Evolutionary conservation across 2,888 invertebrate genomes (phyloP), one percentile per base, ranked within the genome.

Genomic region (Hydriomena furcata): DNA sequence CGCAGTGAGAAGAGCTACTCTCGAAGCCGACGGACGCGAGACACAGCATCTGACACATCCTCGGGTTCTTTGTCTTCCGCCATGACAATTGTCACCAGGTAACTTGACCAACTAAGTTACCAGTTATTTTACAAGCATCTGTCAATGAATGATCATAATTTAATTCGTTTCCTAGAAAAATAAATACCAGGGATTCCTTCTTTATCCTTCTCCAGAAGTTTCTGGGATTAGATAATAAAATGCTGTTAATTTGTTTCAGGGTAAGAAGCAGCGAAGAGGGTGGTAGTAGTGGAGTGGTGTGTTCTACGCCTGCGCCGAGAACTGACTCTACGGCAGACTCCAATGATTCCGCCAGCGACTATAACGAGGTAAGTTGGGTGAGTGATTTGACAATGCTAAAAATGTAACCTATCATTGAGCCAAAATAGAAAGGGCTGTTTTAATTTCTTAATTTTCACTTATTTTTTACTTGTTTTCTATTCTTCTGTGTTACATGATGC

Each of bases 11-110:
- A 76, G 85, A 90, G 67, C 70, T 90, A 72, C 75, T 73, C 81
- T 52, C 71, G 79, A 68, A 64, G 79, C 68, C 64, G 84, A 43
- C 67, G 85, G 60, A 60, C 79, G 67, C 61, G 77, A 27, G 87
- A 81, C 53, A 71, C 73, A 21, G 84, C 70, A 11, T 91, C 82
- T 5, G 82, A 87, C 63, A 84, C 84, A 1, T 87, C 87, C 5
- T 87, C 86, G 7, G 85, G 85, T 27, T 87, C 89, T 24, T 73
- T 91, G 40, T 86, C 91, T 28, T 91, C 92, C 1, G 88, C 91
- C 48, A 91, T 91, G 82, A 91, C 91, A 58, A 87, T 92, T 43
- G 87, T 92, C 52, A 91, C 92, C 53, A 87, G 92, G 83, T 87
- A 61, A 40, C 20, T 17, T 17, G 4, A 17, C 4, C 17, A 17